Conservation (phyloP, 2,113 vertebrate genomes). For the Muscicapa adusta region DNA sequence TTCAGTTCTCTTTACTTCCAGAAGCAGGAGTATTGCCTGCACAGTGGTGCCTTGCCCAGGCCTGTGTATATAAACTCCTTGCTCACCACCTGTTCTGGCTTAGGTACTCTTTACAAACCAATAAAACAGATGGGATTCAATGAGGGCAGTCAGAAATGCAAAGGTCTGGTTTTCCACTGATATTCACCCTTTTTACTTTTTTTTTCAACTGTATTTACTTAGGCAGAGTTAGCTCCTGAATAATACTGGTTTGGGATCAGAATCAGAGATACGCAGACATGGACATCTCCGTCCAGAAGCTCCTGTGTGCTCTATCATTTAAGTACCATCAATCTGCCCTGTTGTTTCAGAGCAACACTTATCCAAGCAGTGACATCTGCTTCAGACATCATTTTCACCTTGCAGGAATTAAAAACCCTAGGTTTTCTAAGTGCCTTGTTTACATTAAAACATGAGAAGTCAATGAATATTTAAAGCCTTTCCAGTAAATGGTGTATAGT, state of each 20-base stretch:
- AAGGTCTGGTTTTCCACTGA: background rate
- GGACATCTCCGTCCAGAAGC: background rate
- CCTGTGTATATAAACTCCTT: background rate
- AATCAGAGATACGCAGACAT: background rate
- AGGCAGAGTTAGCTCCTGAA: background rate
- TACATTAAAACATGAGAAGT: conserved; percentile 47
- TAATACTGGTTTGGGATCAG: background rate
- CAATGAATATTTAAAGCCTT: conserved; percentile 63
- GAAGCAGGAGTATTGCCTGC: background rate
- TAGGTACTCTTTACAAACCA: background rate
- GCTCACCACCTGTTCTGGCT: background rate
- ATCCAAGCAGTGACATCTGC: background rate
- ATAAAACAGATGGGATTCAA: background rate
- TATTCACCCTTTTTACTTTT: background rate
- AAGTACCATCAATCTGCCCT: background rate
- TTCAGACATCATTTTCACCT: conserved; percentile 32
- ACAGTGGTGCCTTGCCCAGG: background rate
- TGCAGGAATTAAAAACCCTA: conserved; percentile 28
- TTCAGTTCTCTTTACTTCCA: background rate
- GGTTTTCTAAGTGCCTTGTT: conserved; percentile 49
- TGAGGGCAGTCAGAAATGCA: conserved; percentile 1
- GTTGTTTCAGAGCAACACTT: background rate
- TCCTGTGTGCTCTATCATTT: background rate
- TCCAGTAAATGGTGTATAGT: conserved; percentile 44
- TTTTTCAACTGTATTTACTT: background rate